These are phyloP conservation scores for Entomobrya multifasciata DNA, from an alignment of 2,888 invertebrate genomes.

Conservation along the genomic window DNA sequence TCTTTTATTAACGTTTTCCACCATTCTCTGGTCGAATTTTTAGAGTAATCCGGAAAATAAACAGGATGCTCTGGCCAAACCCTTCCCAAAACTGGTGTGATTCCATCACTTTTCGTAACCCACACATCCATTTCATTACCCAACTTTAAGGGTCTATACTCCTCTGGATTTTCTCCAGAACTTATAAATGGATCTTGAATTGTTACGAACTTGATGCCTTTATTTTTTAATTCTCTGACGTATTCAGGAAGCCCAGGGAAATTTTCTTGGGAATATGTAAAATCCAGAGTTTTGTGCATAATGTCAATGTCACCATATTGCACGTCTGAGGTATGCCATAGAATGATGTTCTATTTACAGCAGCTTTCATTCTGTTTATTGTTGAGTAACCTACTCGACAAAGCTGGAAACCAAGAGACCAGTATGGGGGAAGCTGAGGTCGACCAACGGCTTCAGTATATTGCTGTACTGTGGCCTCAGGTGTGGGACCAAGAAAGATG, in stretches of 20 bases:
- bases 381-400: constrained; percentile 87
- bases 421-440: constrained; percentile 86
- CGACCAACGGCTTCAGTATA: constrained; percentile 84
- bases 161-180: constrained; percentile 66
- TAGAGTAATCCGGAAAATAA: constrained; percentile 92
- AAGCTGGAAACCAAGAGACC: constrained; percentile 93
- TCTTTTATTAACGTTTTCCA: constrained; percentile 87
- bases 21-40: constrained; percentile 87
- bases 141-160: constrained; percentile 75
- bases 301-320: constrained; percentile 85
- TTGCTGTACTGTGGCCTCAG: constrained; percentile 86
- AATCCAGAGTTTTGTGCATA: constrained; percentile 88
- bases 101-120: constrained; percentile 78
- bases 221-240: constrained; percentile 86
- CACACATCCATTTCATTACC: constrained; percentile 79
- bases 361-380: constrained; percentile 85
- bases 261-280: constrained; percentile 75
- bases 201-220: constrained; percentile 77
- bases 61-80: constrained; percentile 66
- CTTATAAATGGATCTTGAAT: constrained; percentile 78
- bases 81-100: constrained; percentile 62
- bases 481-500: constrained; percentile 89
- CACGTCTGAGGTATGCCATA: constrained; percentile 86
- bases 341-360: constrained; percentile 86
- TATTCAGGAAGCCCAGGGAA: constrained; percentile 85